These are phyloP conservation scores for Cheirogaleus major DNA, from an alignment of 2,797 vertebrate species.

Conservation along the genomic window DNA sequence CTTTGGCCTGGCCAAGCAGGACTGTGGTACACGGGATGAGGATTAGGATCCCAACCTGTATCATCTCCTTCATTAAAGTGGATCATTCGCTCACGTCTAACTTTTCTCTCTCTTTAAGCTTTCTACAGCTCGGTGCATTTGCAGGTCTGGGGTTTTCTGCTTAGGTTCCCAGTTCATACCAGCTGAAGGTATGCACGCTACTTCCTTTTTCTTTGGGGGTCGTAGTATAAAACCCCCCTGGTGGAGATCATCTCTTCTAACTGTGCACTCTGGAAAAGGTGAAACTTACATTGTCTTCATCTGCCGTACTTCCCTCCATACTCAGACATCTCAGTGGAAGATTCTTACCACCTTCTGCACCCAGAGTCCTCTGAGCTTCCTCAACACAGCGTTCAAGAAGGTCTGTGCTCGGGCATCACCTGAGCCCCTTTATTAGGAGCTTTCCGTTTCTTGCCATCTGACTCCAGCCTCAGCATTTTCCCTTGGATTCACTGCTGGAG, in stretches of 20 bases:
- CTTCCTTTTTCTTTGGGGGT: neutral
- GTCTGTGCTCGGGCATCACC: neutral
- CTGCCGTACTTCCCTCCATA: neutral
- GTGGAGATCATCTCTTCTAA: neutral
- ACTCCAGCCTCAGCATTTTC: neutral
- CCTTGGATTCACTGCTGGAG: neutral
- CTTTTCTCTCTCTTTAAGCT: neutral
- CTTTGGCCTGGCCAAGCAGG: neutral
- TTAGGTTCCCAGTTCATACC: neutral
- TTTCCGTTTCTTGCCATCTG: neutral
- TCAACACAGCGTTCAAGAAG: rapidly evolving
- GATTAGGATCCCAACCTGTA: rapidly evolving
- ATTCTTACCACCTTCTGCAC: too few species aligned
- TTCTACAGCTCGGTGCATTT: neutral
- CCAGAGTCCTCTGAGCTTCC: neutral
- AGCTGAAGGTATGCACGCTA: neutral
- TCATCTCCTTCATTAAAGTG: neutral
- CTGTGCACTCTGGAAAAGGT: neutral
- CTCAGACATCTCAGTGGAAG: neutral
- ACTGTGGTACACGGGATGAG: neutral
- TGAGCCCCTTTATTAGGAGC: neutral
- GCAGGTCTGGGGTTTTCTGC: neutral
- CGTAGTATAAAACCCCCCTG: neutral
- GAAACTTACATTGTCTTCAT: neutral
- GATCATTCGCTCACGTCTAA: rapidly evolving